Conservation (phyloP, 2,888 invertebrate species). For the Bellardia pandia region DNA sequence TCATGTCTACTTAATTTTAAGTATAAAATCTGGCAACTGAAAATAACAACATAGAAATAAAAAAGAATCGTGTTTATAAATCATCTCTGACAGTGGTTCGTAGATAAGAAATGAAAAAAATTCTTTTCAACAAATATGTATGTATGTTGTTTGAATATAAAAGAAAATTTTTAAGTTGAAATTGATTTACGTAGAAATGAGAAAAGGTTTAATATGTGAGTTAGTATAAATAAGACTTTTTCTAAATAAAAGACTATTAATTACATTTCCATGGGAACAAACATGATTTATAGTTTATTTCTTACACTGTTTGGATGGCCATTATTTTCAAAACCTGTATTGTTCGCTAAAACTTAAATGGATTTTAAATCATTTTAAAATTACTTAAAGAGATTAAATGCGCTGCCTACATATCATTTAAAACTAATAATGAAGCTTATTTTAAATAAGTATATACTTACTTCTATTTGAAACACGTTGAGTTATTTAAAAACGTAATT, state of each 20-base stretch:
- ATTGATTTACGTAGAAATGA: background rate
- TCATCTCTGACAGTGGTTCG: conserved; percentile 17
- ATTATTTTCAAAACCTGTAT: background rate
- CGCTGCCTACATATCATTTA: too few relatives aligned
- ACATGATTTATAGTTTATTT: conserved; percentile 18
- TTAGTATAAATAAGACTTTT: background rate
- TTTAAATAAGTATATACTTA: too few relatives aligned
- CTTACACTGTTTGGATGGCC: too few relatives aligned
- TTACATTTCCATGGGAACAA: conserved; percentile 11
- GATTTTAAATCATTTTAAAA: background rate
- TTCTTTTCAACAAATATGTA: background rate
- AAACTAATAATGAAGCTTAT: too few relatives aligned
- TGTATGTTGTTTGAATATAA: background rate
- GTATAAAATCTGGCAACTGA: background rate
- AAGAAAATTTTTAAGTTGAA: background rate
- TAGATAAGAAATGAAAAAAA: conserved; percentile 3
- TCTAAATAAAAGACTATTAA: conserved; percentile 9
- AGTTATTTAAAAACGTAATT: too few relatives aligned
- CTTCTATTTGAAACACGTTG: too few relatives aligned
- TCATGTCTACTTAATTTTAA: conserved; percentile 7
- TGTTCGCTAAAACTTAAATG: background rate
- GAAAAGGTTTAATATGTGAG: background rate
- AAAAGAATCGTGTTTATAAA: conserved; percentile 8
- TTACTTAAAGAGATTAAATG: background rate
- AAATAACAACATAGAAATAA: background rate